Percentiles rank a stretch among this genome's conserved stretches.
These are phyloP conservation scores for Drosophila willistoni DNA, from an alignment of 1,140 invertebrate genomes.

Conservation along the genomic window DNA sequence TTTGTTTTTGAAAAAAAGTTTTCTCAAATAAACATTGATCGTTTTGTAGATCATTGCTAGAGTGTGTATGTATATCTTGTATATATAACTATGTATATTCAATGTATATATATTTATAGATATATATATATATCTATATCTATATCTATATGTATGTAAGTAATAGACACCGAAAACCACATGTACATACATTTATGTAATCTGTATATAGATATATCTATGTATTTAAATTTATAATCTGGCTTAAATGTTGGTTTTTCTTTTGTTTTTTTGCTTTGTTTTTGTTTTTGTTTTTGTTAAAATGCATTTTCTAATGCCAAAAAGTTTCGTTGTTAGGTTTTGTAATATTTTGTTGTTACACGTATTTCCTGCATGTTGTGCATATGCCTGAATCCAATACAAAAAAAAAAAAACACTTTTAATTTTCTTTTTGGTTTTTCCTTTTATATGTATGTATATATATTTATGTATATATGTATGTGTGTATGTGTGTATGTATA, in stretches of 20 bases:
- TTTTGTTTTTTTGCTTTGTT: constrained; percentile 17
- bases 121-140: constrained; percentile 40
- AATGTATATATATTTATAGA: constrained; percentile 52
- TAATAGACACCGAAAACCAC: constrained; percentile 79
- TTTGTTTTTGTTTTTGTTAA: constrained; percentile 61
- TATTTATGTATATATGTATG: constrained; percentile 37
- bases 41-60: constrained; percentile 38
- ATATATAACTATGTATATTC: constrained; percentile 56
- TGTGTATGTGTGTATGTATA: constrained; percentile 57
- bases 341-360: constrained; percentile 78
- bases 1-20: constrained; percentile 18
- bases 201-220: constrained; percentile 43
- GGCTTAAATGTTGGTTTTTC: constrained; percentile 54
- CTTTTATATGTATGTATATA: constrained; percentile 12
- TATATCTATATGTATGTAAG: constrained; percentile 64
- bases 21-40: constrained; percentile 65
- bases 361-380: constrained; percentile 75
- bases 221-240: constrained; percentile 66
- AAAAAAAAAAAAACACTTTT: constrained; percentile 49
- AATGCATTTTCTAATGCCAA: constrained; percentile 81
- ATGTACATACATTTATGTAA: constrained; percentile 68
- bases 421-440: constrained; percentile 1
- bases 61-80: constrained; percentile 58
- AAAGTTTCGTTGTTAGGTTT: constrained; percentile 81
- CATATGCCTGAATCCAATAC: constrained; percentile 45